Conservation (phyloP, 2,113 vertebrate genomes). For the Myxocyprinus asiaticus region DNA sequence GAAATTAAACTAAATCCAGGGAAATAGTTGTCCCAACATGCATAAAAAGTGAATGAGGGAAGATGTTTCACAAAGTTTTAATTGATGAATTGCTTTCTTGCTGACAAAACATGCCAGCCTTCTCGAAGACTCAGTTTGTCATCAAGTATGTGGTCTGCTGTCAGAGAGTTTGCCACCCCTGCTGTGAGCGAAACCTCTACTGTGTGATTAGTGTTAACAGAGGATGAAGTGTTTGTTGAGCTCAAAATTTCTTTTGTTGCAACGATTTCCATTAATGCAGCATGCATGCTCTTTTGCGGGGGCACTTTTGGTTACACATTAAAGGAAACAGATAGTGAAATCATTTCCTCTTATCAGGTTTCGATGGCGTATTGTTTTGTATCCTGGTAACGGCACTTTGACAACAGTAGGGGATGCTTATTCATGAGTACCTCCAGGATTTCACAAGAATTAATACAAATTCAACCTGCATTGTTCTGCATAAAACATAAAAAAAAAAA, state of each 20-base stretch:
- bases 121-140: slow-evolving; percentile 9
- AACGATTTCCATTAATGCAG: slow-evolving; percentile 33
- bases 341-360: slow-evolving; percentile 57
- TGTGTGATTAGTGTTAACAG: not conserved
- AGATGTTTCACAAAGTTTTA: slow-evolving; percentile 14
- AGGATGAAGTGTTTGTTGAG: not conserved
- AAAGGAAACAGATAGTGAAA: slow-evolving; percentile 55
- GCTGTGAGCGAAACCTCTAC: slow-evolving; percentile 3
- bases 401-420: slow-evolving; percentile 29
- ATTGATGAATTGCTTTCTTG: slow-evolving; percentile 38
- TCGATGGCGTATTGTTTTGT: slow-evolving; percentile 50
- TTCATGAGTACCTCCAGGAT: too few species aligned
- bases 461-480: not conserved
- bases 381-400: slow-evolving; percentile 40
- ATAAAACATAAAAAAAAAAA: not conserved
- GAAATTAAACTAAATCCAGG: not conserved
- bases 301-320: slow-evolving; percentile 32
- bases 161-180: slow-evolving; percentile 15
- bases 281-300: slow-evolving; percentile 39
- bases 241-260: not conserved
- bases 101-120: slow-evolving; percentile 13
- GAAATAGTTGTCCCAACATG: not conserved
- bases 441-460: not conserved
- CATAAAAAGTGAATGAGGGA: slow-evolving; percentile 18
- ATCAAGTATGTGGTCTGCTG: slow-evolving; percentile 33